These are phyloP conservation scores for Bruchidius siliquastri DNA, from an alignment of 2,888 invertebrate species.

Conservation along the genomic window DNA sequence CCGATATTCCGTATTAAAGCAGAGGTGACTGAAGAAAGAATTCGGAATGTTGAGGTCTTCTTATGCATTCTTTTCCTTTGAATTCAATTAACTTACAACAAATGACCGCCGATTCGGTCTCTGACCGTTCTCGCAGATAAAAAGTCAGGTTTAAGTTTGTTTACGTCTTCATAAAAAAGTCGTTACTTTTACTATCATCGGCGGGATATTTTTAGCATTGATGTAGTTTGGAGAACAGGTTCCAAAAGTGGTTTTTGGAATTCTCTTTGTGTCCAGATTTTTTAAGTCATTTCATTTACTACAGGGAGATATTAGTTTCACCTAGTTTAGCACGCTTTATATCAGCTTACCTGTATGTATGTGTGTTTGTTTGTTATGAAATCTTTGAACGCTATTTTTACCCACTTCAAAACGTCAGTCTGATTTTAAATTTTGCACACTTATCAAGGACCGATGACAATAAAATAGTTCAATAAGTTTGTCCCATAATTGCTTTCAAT, in stretches of 20 bases:
- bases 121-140: not conserved
- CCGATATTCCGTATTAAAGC: no score
- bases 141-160: not conserved
- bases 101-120: not conserved
- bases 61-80: not conserved
- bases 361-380: no score
- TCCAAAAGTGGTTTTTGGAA: not conserved
- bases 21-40: not conserved
- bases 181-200: not conserved
- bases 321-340: no score
- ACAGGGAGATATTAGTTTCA: not conserved
- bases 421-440: no score
- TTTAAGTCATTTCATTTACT: not conserved
- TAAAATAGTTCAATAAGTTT: no score
- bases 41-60: not conserved
- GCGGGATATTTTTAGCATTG: not conserved
- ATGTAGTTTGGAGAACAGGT: not conserved
- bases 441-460: no score
- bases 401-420: no score
- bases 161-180: not conserved
- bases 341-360: no score
- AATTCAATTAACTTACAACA: not conserved
- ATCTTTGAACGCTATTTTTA: no score
- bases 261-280: not conserved
- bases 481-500: no score